These are phyloP conservation scores for Drosophila ercepeae DNA, from an alignment of 1,140 invertebrate species.

Conservation along the genomic window DNA sequence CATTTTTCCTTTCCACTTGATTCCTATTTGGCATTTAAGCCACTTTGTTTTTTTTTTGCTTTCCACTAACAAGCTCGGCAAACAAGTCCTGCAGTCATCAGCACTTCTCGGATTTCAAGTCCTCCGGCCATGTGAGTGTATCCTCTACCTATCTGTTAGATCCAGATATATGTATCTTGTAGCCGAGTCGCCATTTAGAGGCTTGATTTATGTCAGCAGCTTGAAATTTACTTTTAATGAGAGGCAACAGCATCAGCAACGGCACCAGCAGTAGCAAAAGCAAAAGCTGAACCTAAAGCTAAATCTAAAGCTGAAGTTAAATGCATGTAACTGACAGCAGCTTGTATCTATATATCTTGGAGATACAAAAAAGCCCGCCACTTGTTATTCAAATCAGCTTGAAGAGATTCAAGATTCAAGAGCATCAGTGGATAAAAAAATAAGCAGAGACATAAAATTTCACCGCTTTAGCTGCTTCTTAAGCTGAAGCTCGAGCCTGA, in stretches of 20 bases:
- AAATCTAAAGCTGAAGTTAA: constrained; percentile 46
- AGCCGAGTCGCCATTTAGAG: constrained; percentile 32
- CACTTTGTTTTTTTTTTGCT: constrained; percentile 13
- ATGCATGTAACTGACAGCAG: constrained; percentile 65
- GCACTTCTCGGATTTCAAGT: constrained; percentile 42
- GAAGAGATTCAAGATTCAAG: constrained; percentile 19
- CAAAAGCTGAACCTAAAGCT: neutral
- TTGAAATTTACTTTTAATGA: constrained; percentile 74
- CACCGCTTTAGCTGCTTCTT: constrained; percentile 28
- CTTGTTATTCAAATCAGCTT: constrained; percentile 61
- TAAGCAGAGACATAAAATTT: constrained; percentile 33
- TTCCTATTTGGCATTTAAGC: no score
- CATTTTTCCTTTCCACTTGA: constrained; percentile 26
- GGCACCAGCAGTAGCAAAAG: constrained; percentile 5
- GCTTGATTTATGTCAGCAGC: constrained; percentile 68
- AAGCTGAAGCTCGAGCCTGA: constrained; percentile 12
- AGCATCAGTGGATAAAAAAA: neutral
- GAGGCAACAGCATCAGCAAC: constrained; percentile 20
- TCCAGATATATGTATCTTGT: constrained; percentile 4
- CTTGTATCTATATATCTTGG: constrained; percentile 50
- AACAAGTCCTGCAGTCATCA: constrained; percentile 39
- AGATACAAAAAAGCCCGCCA: constrained; percentile 52
- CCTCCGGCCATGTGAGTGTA: constrained; percentile 20
- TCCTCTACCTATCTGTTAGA: constrained; percentile 9
- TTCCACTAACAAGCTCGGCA: constrained; percentile 27